Base-by-base conservation (phyloP, 2,888 invertebrate genomes). In the Volucella inanis region DNA sequence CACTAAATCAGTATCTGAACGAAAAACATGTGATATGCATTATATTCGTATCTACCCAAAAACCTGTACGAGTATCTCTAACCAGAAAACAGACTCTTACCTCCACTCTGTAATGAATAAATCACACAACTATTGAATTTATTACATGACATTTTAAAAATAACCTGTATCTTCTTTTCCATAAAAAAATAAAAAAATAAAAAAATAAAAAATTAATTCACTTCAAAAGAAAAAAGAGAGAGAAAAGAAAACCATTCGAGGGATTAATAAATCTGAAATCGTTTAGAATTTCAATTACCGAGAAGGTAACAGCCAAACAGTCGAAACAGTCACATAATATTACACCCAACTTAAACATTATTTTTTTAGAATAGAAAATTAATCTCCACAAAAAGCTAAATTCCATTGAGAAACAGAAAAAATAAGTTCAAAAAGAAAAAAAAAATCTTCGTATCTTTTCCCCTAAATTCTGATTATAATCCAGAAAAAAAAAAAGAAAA, bases 241-340 rank as follows among this genome's bases (percentile, higher is more conserved):
- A n/a, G n/a, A 14, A 14, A 14, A 2, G 2, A 31, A n/a, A 50
- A 49, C n/a, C 14, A n/a, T 64, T 54, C 49, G 14, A 15, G 62
- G 18, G 55, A 70, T 70, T 57, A 82, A 77, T 82, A 82, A 82
- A 82, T 82, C 71, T 39, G 9, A 61, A 71, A 82, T 67, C 77
- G 82, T 77, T 77, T 82, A 72, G 77, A 77, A 62, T 77, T 78
- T 78, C 77, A 82, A 82, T 82, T 82, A 55, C 47, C 38, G 38
- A 9, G 31, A 67, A 41, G 38, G 50, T 41, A 52, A 8, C 65
- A 38, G 6, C 14, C 9, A 39, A 52, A 8, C 65, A 38, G 6
- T 38, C 9, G 49, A 8, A 38, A 15, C 45, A 61, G 38, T 0
- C 54, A 57, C 43, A 79, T 12, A 39, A 47, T 18, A 64, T 52